Percentiles rank a stretch among this genome's conserved stretches.
phyloP scores from a whole-genome alignment of 2,113 vertebrate species.

The Neodon shergylaensis region DNA sequence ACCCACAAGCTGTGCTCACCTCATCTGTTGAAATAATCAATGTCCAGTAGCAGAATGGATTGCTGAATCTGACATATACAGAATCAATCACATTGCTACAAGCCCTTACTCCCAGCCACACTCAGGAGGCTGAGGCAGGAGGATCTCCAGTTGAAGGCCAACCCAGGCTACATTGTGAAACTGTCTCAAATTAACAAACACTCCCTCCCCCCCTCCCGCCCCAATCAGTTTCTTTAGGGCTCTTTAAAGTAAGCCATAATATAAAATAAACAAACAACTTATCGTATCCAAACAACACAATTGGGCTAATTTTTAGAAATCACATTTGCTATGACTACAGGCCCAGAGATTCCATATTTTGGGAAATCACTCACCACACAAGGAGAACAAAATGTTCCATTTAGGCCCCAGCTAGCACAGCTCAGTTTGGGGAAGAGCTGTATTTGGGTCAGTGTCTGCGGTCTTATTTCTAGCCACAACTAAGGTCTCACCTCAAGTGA shows the following conservation, averaged over 20 bases:
- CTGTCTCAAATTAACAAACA: not conserved
- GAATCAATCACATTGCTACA: not conserved
- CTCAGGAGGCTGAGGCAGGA: not conserved
- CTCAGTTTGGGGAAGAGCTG: conserved; percentile 24
- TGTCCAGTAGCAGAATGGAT: not conserved
- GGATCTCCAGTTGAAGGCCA: not conserved
- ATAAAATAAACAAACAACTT: not conserved
- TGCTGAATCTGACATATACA: not conserved
- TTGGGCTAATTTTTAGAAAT: conserved; percentile 24
- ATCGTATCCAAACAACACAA: not conserved
- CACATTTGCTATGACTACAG: not conserved
- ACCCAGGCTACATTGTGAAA: not conserved
- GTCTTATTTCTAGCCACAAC: conserved; percentile 67
- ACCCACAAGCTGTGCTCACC: not conserved
- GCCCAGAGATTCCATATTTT: not conserved
- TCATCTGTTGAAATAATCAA: not conserved
- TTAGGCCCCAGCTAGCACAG: not conserved
- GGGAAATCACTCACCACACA: conserved; percentile 39
- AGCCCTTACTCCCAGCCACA: not conserved
- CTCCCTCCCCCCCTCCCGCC: too few relatives aligned
- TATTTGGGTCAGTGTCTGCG: conserved; percentile 34
- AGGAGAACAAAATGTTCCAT: conserved; percentile 16
- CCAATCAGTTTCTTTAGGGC: not conserved
- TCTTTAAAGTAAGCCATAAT: not conserved
- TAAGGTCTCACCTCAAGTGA: conserved; percentile 81